A percentile compares a stretch with the other conserved stretches of the same genome.
Conservation (phyloP, 2,888 invertebrate species). For the Mythimna vitellina region DNA sequence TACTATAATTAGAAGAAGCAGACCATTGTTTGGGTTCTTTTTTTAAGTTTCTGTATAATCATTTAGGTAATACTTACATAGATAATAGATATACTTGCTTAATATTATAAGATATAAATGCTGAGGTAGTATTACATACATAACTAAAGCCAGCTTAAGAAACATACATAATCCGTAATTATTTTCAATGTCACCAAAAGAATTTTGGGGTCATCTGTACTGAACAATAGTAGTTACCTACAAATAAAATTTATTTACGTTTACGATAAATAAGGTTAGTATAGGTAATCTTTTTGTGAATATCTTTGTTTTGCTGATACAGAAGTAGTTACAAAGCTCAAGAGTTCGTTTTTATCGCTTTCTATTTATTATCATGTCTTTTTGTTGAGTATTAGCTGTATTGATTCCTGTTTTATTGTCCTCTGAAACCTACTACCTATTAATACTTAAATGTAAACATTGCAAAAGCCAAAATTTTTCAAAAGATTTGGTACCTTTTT, state of each 20-base stretch:
- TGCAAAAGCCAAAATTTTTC: too few species aligned
- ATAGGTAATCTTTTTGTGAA: slow-evolving; percentile 4
- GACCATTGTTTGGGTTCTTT: too few species aligned
- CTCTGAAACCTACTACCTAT: too few species aligned
- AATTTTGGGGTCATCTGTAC: slow-evolving; percentile 7
- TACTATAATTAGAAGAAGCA: too few species aligned
- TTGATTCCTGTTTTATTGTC: neutral
- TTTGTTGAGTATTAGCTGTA: neutral
- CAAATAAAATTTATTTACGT: slow-evolving; percentile 6
- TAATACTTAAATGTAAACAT: too few species aligned
- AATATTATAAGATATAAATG: too few species aligned
- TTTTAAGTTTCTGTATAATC: too few species aligned
- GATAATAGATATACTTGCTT: too few species aligned
- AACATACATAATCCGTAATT: neutral
- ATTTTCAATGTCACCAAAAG: neutral
- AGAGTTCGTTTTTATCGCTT: neutral
- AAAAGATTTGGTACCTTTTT: too few species aligned
- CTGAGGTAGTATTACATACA: too few species aligned
- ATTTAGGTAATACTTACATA: too few species aligned
- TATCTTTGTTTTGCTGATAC: slow-evolving; percentile 14
- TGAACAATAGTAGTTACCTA: neutral
- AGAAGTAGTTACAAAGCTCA: neutral
- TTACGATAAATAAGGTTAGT: neutral
- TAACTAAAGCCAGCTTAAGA: neutral
- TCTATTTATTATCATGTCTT: neutral